Evolutionary conservation across 2,888 invertebrate genomes (phyloP).

Genomic region (Acrobasis suavella): DNA sequence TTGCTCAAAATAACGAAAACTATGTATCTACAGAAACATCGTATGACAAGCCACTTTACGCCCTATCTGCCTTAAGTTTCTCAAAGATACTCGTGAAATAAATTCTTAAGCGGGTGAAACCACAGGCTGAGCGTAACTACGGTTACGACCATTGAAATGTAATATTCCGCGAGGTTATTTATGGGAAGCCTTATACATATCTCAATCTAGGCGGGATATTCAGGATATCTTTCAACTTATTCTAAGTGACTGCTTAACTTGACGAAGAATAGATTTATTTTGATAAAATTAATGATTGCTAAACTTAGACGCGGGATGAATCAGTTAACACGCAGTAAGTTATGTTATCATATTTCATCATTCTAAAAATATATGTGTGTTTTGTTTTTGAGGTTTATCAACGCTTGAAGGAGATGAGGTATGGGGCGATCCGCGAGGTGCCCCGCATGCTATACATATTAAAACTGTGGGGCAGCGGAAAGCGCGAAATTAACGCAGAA

Average conservation of each 20-base stretch:
- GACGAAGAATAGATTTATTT: neutral
- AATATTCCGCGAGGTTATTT: constrained; percentile 14
- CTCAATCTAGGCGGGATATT: constrained; percentile 12
- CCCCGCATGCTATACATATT: no score
- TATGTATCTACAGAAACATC: constrained; percentile 24
- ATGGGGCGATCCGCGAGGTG: no score
- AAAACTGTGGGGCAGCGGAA: no score
- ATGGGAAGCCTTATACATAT: constrained; percentile 16
- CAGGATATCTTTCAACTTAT: constrained; percentile 7
- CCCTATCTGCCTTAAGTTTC: no score
- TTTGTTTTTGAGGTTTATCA: no score
- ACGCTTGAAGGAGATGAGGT: no score
- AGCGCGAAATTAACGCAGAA: no score
- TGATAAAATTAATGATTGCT: neutral
- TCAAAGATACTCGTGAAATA: neutral
- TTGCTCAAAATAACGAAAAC: neutral
- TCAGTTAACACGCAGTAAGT: no score
- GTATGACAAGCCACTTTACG: no score
- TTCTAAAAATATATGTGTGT: no score
- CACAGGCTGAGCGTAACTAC: constrained; percentile 12
- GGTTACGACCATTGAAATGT: constrained; percentile 17
- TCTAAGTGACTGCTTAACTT: neutral
- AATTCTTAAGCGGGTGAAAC: constrained; percentile 7
- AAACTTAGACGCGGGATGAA: no score
- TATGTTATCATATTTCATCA: no score